Percentiles rank a stretch among this genome's conserved stretches.
These are phyloP conservation scores for Agrypnus murinus DNA, from an alignment of 2,888 invertebrate species.

Conservation along the genomic window DNA sequence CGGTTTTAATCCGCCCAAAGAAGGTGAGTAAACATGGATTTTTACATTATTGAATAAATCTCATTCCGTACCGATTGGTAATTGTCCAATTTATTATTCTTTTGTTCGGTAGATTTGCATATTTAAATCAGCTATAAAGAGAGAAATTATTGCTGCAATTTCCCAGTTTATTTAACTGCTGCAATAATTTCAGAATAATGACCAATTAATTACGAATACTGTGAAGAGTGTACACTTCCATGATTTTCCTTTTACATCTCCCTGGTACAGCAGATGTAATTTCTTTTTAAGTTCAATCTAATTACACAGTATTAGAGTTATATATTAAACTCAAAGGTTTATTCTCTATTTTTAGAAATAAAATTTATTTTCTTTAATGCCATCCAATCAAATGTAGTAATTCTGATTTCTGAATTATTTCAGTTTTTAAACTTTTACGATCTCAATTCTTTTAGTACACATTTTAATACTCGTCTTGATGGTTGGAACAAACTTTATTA, in stretches of 20 bases:
- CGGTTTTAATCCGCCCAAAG: slow-evolving; percentile 74
- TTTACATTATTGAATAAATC: neutral
- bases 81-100: slow-evolving; percentile 15
- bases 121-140: slow-evolving; percentile 33
- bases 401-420: too few species aligned
- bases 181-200: slow-evolving; percentile 39
- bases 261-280: slow-evolving; percentile 29
- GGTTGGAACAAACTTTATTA: too few species aligned
- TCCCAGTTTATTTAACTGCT: slow-evolving; percentile 28
- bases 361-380: too few species aligned
- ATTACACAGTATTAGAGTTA: slow-evolving; percentile 5
- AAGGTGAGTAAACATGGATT: slow-evolving; percentile 69
- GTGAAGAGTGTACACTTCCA: slow-evolving; percentile 30
- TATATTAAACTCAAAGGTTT: neutral
- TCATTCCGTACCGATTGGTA: slow-evolving; percentile 5
- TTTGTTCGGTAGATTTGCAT: slow-evolving; percentile 32
- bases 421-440: too few species aligned
- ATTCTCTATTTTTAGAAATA: too few species aligned
- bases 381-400: too few species aligned
- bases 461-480: too few species aligned
- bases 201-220: slow-evolving; percentile 40
- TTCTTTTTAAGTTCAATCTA: slow-evolving; percentile 16
- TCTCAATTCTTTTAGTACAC: too few species aligned
- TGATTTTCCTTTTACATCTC: slow-evolving; percentile 26
- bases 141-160: slow-evolving; percentile 19